phyloP scores from a whole-genome alignment of 1,140 invertebrate species.

The Choristoneura fumiferana region DNA sequence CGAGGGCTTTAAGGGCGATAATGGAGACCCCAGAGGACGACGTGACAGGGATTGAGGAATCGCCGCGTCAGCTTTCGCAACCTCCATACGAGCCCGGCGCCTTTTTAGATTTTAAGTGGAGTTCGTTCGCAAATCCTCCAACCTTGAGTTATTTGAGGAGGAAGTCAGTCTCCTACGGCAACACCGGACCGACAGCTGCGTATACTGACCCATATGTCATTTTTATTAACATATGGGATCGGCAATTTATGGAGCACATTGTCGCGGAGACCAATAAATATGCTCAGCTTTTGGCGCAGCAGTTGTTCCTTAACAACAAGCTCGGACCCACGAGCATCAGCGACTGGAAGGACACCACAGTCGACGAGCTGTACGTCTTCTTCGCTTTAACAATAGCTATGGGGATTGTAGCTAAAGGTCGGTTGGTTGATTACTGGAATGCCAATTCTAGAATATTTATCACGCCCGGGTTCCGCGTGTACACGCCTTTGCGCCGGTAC shows the following conservation, averaged over 20 bases:
- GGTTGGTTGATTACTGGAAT: background rate
- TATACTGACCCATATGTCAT: conserved; percentile 19
- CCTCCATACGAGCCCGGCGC: no score
- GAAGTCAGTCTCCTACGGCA: conserved; percentile 19
- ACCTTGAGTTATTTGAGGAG: conserved; percentile 18
- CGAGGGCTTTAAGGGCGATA: no score
- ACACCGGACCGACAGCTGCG: conserved; percentile 11
- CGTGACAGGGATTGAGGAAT: no score
- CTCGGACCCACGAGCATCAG: background rate
- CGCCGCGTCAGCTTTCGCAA: no score
- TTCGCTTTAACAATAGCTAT: background rate
- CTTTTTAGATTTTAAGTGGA: conserved; percentile 20
- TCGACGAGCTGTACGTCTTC: background rate
- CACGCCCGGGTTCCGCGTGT: background rate
- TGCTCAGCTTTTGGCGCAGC: conserved; percentile 15
- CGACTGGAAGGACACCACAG: background rate
- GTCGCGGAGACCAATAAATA: conserved; percentile 25
- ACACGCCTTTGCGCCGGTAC: background rate
- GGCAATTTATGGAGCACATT: conserved; percentile 22
- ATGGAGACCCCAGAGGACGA: no score
- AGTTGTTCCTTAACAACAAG: background rate
- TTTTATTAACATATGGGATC: conserved; percentile 26
- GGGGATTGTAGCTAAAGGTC: background rate
- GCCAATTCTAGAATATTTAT: background rate
- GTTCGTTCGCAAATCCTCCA: background rate